Evolutionary conservation across 2,888 invertebrate species (phyloP).

Genomic region (Tenthredo livida): DNA sequence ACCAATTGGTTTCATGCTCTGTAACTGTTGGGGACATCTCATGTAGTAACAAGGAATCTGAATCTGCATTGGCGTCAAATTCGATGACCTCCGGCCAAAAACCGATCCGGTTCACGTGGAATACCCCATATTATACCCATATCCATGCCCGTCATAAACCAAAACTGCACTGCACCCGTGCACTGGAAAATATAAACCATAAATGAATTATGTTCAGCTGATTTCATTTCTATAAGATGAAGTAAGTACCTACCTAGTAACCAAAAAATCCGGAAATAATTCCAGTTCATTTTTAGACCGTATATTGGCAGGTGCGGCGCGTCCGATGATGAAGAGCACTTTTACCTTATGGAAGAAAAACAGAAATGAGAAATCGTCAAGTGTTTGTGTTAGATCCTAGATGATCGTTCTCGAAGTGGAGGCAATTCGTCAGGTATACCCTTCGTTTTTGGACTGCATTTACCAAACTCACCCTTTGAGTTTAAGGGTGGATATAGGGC

Average conservation of each 20-base stretch:
- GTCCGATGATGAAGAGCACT: neutral
- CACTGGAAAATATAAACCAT: no score
- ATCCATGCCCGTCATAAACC: neutral
- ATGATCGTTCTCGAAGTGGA: conserved; percentile 6
- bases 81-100: no score
- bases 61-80: no score
- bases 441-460: neutral
- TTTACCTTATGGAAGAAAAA: neutral
- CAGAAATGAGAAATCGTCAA: neutral
- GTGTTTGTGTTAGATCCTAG: neutral
- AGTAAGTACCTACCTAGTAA: no score
- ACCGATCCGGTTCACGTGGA: no score
- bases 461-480: neutral
- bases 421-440: conserved; percentile 16
- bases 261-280: neutral
- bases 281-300: neutral
- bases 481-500: neutral
- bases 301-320: neutral
- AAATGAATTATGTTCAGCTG: no score
- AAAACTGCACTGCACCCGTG: neutral
- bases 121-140: no score
- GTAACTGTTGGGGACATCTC: no score
- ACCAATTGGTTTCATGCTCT: no score
- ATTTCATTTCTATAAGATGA: neutral
- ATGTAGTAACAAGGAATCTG: no score